Evolutionary conservation across 2,113 vertebrate species (phyloP).

Genomic region (Platysternon megacephalum): DNA sequence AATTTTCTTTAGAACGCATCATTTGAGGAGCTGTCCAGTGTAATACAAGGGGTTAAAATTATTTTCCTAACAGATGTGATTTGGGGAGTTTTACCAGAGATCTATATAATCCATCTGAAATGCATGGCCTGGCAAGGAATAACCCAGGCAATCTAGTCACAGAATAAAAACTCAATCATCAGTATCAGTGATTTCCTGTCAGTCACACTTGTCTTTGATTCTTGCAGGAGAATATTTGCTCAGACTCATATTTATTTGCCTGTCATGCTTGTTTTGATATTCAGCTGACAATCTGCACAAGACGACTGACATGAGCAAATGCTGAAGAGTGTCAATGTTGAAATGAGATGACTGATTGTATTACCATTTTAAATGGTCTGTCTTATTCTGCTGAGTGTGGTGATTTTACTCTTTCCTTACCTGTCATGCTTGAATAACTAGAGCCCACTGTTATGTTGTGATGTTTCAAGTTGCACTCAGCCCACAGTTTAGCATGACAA

Average conservation of each 20-base stretch:
- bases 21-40: background rate
- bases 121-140: background rate
- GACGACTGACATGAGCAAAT: slow-evolving; percentile 51
- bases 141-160: background rate
- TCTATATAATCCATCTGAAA: background rate
- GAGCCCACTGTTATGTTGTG: background rate
- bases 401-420: slow-evolving; percentile 2
- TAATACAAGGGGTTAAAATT: background rate
- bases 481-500: background rate
- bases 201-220: background rate
- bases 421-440: slow-evolving; percentile 52
- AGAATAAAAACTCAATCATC: background rate
- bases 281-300: slow-evolving; percentile 39
- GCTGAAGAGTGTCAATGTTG: background rate
- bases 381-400: background rate
- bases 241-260: slow-evolving; percentile 64
- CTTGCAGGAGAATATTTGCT: slow-evolving; percentile 39
- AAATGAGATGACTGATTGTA: slow-evolving; percentile 40
- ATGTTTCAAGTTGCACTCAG: background rate
- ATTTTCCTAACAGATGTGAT: background rate
- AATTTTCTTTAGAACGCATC: background rate
- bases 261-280: slow-evolving; percentile 68
- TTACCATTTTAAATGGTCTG: slow-evolving; percentile 70
- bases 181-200: slow-evolving; percentile 7
- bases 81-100: background rate